These are phyloP conservation scores for Temnothorax curvispinosus DNA, from an alignment of 1,140 invertebrate genomes.

Conservation along the genomic window DNA sequence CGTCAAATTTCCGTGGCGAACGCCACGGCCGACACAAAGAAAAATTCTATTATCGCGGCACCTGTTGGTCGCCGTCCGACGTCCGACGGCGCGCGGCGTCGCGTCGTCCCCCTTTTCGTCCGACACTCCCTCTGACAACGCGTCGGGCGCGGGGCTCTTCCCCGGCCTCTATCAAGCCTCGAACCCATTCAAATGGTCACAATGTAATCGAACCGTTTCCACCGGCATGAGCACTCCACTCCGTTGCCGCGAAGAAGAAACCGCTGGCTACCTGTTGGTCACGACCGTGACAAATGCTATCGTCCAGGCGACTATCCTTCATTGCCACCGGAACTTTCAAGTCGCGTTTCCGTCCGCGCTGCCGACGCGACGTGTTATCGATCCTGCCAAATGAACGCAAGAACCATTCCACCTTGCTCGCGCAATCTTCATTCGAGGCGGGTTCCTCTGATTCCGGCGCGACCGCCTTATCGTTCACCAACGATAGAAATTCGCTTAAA, in stretches of 20 bases:
- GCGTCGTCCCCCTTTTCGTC: conserved; percentile 4
- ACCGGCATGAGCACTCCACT: conserved; percentile 19
- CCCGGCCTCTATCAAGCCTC: conserved; percentile 34
- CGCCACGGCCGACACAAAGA: conserved; percentile 24
- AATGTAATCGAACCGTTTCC: conserved; percentile 63
- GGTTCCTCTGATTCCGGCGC: not conserved
- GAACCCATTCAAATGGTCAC: conserved; percentile 58
- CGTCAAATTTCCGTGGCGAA: conserved; percentile 37
- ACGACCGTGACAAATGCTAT: conserved; percentile 46
- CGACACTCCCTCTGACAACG: conserved; percentile 15
- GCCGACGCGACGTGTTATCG: conserved; percentile 38
- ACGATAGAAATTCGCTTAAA: not conserved
- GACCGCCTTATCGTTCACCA: not conserved
- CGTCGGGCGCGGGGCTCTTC: conserved; percentile 4
- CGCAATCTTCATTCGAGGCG: not conserved
- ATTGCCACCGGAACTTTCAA: conserved; percentile 49
- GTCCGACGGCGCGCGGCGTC: not conserved
- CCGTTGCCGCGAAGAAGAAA: conserved; percentile 34
- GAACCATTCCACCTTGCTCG: not conserved
- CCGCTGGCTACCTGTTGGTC: conserved; percentile 59
- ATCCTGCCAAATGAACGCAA: conserved; percentile 32
- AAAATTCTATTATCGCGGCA: conserved; percentile 61
- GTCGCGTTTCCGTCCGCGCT: conserved; percentile 13
- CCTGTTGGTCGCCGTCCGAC: conserved; percentile 56
- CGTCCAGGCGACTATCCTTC: conserved; percentile 34